These are phyloP conservation scores for Pangasius djambal DNA, from an alignment of 2,797 vertebrate species.

Conservation along the genomic window DNA sequence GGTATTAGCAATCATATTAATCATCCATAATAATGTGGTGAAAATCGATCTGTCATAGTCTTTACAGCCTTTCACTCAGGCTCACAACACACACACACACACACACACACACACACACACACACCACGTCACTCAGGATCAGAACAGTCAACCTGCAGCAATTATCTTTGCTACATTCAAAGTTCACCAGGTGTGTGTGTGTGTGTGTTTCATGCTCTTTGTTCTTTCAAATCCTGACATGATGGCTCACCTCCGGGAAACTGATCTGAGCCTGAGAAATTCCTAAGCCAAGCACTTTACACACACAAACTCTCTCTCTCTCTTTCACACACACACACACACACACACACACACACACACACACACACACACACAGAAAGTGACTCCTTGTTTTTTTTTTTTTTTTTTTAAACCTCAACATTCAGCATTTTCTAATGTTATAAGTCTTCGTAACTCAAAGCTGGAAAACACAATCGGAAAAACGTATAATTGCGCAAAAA, in stretches of 20 bases:
- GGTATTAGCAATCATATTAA: constrained; percentile 53
- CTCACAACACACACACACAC: constrained; percentile 10
- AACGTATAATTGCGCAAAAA: constrained; percentile 76
- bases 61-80: constrained; percentile 32
- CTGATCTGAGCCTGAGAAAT: constrained; percentile 58
- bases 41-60: constrained; percentile 53
- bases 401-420: constrained; percentile 25
- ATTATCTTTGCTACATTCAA: constrained; percentile 54
- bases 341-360: constrained; percentile 45
- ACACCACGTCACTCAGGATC: constrained; percentile 48
- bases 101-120: constrained; percentile 44
- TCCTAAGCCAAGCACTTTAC: constrained; percentile 57
- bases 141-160: constrained; percentile 55
- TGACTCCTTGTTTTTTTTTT: constrained; percentile 1
- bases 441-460: constrained; percentile 3
- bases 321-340: constrained; percentile 1
- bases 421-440: constrained; percentile 50
- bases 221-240: constrained; percentile 65
- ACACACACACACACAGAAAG: constrained; percentile 34
- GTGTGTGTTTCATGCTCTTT: constrained; percentile 55
- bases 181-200: constrained; percentile 47
- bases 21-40: constrained; percentile 54
- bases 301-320: constrained; percentile 19
- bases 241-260: constrained; percentile 54
- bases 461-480: constrained; percentile 45